Base-by-base conservation (phyloP, 1,140 invertebrate genomes). In the Pristionchus pacificus region DNA sequence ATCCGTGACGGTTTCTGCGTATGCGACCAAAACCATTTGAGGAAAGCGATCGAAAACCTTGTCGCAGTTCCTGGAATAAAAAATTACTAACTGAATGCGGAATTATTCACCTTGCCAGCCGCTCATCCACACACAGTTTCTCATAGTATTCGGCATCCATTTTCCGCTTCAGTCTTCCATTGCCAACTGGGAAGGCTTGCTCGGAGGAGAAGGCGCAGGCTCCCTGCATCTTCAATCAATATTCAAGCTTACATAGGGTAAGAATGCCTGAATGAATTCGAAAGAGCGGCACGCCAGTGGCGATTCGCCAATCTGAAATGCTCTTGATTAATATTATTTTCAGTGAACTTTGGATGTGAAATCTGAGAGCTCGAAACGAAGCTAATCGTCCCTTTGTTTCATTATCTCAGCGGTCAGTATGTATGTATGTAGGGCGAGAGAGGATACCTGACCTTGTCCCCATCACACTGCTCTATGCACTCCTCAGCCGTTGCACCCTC, bases 11-110 rank as follows among this genome's bases (percentile, higher is more conserved):
- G 81, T 83, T 64, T 83, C 81, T 0, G 81, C 81, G 64, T 84
- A 83, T 25, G 82, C 81, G 25, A 83, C 81, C 1, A 83, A 71
- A 58, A 83, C 84, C 81, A 83, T 82, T 73, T 82, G 80, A n/a
- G 80, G 80, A 65, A 77, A 81, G 10, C 80, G 71, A 58, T 73
- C 72, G 70, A 79, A 82, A n/a, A 79, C 74, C 25, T 70, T 29
- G 25, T 74, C 65, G 33, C 81, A 82, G 30, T 82, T 74, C 38
- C 80, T 83, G 55, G 60, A 79, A 71, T 55, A 30, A 15, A 25
- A 27, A 19, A 49, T 10, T 49, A 49, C 6, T n/a, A n/a, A n/a
- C n/a, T n/a, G n/a, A n/a, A n/a, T n/a, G n/a, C n/a, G n/a, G n/a
- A n/a, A n/a, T n/a, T n/a, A n/a, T n/a, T 59, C 64, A 81, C 77